Base-by-base conservation (phyloP, 2,888 invertebrate species). In the Auanema sp. region DNA sequence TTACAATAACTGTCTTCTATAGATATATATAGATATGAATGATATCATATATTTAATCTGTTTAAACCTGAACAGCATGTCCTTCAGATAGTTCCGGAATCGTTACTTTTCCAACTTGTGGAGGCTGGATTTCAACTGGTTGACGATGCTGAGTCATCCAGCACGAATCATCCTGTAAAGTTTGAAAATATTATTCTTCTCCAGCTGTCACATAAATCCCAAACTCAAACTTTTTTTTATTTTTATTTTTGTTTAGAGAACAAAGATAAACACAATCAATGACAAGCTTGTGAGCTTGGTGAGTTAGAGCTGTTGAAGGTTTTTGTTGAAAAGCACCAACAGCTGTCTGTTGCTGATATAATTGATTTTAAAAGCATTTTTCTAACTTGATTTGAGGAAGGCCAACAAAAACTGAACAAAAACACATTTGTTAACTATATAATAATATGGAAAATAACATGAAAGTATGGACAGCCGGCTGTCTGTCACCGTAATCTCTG, bases 1-100 rank as follows among this genome's bases (percentile, higher is more conserved):
- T 78, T 1, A 80, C 79, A 56, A 80, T 76, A 25, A 77, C 78
- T 10, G 80, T 80, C 6, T 72, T 69, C 77, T 79, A 69, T 25
- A 76, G 62, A 49, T 14, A 51, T 18, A 40, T 23, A 51, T n/a
- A n/a, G n/a, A n/a, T n/a, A n/a, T n/a, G n/a, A n/a, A n/a, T n/a
- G n/a, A 33, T 33, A 8, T 33, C 33, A 33, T 33, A 5, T 33
- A 33, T 3, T 8, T 33, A 33, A 33, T 33, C 3, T 33, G 4
- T 33, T 33, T 52, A 43, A 23, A 71, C 72, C 66, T 73, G 73
- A 25, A 72, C 63, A 49, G 74, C 76, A 24, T 74, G 71, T 12
- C 71, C 69, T 4, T 66, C 68, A 40, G 24, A 67, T 55, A 71
- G 47, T 42, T 77, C 77, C 42, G 75, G 75, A 59, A 77, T 74